Percentiles rank a stretch among this genome's conserved stretches.
These are phyloP conservation scores for Chascanopsetta lugubris DNA, from an alignment of 2,113 vertebrate species.

Conservation along the genomic window DNA sequence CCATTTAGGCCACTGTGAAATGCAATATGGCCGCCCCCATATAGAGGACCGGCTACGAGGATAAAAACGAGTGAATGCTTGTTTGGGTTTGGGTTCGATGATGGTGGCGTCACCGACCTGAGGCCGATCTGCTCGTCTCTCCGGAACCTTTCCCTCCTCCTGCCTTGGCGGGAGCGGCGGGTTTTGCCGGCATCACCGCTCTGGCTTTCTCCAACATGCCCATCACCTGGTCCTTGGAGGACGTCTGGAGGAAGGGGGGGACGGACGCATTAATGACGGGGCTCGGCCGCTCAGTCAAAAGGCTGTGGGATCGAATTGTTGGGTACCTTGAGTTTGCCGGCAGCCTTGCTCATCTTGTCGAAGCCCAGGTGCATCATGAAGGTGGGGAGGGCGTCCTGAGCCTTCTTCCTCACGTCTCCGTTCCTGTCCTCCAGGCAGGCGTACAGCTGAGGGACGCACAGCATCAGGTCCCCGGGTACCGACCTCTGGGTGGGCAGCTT, in stretches of 20 bases:
- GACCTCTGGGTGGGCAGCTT: slow-evolving; percentile 89
- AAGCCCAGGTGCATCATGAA: slow-evolving; percentile 99
- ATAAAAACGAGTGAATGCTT: no score
- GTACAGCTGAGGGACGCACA: slow-evolving; percentile 90
- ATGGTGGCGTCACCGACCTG: slow-evolving; percentile 75
- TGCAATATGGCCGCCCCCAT: no score
- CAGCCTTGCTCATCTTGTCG: slow-evolving; percentile 95
- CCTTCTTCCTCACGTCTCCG: slow-evolving; percentile 96
- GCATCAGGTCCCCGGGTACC: slow-evolving; percentile 87
- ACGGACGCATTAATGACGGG: background rate
- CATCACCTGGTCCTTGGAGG: slow-evolving; percentile 96
- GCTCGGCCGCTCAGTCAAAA: no score
- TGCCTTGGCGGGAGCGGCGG: slow-evolving; percentile 82
- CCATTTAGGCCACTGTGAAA: no score
- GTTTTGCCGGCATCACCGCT: slow-evolving; percentile 92
- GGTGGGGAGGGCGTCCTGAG: slow-evolving; percentile 92
- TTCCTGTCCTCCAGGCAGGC: slow-evolving; percentile 95
- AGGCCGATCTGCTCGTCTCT: slow-evolving; percentile 75
- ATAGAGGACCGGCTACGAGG: no score
- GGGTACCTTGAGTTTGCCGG: slow-evolving; percentile 92
- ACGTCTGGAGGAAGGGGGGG: slow-evolving; percentile 77
- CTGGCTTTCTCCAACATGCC: slow-evolving; percentile 95
- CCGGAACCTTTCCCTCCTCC: slow-evolving; percentile 78
- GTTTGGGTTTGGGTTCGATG: no score
- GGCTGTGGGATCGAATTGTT: no score